A percentile compares a stretch with the other conserved stretches of the same genome.
phyloP scores from a whole-genome alignment of 53 echinoderm and acorn worm genomes.

The Antedon mediterranea region DNA sequence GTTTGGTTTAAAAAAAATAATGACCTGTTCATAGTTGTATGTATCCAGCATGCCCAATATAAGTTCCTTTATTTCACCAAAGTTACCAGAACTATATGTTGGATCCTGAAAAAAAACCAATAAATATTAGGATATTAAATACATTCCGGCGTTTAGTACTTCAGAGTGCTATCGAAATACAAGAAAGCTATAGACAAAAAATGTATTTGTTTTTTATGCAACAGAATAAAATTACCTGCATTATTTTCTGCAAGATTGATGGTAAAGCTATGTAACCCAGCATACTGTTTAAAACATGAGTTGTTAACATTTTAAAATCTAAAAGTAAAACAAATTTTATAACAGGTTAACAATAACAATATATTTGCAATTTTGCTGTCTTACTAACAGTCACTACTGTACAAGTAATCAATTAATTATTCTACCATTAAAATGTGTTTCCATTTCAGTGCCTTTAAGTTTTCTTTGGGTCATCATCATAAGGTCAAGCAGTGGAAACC shows the following conservation, averaged over 20 bases:
- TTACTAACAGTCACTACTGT: no score
- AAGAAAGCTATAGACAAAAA: no score
- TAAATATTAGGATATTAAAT: neutral
- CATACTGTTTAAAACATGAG: conserved; percentile 97
- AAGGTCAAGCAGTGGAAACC: conserved; percentile 87
- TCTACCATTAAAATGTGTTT: conserved; percentile 74
- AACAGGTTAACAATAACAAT: no score
- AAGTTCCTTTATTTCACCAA: conserved; percentile 93
- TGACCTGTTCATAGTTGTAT: conserved; percentile 94
- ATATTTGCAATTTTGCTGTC: no score
- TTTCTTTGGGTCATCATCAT: conserved; percentile 90
- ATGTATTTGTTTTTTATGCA: no score
- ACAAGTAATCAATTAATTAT: no score
- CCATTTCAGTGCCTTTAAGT: conserved; percentile 41
- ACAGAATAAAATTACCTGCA: conserved; percentile 85
- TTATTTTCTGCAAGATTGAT: conserved; percentile 88
- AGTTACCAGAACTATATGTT: conserved; percentile 84
- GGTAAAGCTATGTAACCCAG: conserved; percentile 96
- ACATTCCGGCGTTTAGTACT: no score
- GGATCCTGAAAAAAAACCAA: conserved; percentile 69
- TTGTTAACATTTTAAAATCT: conserved; percentile 84
- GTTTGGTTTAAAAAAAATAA: no score
- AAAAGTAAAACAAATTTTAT: neutral
- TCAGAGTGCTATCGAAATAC: no score
- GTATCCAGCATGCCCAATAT: conserved; percentile 96